Evolutionary conservation across 2,113 vertebrate genomes (phyloP).

Genomic region (Podocnemis expansa): DNA sequence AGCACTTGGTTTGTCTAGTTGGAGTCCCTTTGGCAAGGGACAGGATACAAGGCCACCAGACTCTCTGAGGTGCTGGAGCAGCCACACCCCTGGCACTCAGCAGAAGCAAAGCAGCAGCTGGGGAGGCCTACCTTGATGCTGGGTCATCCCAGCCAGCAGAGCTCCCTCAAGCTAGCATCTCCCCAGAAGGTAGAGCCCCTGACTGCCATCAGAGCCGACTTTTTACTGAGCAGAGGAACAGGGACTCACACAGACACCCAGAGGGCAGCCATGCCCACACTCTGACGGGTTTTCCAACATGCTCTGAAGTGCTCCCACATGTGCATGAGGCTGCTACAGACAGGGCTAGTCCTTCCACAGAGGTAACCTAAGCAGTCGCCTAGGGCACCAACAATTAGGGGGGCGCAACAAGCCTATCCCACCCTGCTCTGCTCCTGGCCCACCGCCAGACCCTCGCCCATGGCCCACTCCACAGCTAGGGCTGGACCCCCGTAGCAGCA

Average conservation of each 20-base stretch:
- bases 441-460: too few species aligned
- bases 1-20: neutral
- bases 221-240: neutral
- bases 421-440: too few species aligned
- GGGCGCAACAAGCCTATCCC: too few species aligned
- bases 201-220: neutral
- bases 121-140: neutral
- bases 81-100: neutral
- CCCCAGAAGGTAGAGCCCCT: too few species aligned
- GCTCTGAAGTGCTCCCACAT: neutral
- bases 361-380: too few species aligned
- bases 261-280: neutral
- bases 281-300: too few species aligned
- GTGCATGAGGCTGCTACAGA: neutral
- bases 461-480: too few species aligned
- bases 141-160: neutral
- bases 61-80: rapidly evolving
- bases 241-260: neutral
- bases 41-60: neutral
- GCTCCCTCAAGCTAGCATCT: neutral
- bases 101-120: too few species aligned
- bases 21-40: neutral
- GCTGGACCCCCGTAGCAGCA: too few species aligned
- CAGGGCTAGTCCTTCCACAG: too few species aligned
- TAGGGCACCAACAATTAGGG: too few species aligned